Base-by-base conservation (phyloP, 2,113 vertebrate genomes). In the Pachyramphus minor region DNA sequence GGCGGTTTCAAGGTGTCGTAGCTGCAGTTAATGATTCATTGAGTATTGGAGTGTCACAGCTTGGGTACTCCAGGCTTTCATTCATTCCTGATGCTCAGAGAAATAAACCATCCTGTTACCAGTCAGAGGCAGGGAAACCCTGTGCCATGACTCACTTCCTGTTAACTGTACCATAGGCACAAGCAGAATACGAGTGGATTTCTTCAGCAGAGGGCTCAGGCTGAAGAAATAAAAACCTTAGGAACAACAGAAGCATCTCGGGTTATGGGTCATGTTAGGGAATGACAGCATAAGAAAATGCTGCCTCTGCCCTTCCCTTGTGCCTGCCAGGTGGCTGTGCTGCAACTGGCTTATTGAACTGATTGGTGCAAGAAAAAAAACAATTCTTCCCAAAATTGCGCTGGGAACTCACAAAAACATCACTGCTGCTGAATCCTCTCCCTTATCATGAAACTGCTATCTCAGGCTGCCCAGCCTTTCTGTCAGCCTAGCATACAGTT, bases 41-140 rank as follows among this genome's bases (percentile, higher is more conserved):
- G 44, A 0, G 3, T 67, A 41, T 13, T 79, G 67, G 59, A 73
- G 23, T 72, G 73, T 80, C 83, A 72, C 64, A 88, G 69, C 55
- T 80, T 59, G 45, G 35, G 44, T 47, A 59, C n/a, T 90, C 66
- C 28, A 90, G 73, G 66, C 52, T 89, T 89, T 87, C 4, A 4
- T 80, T 96, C 82, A 72, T 77, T 45, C 41, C 42, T 58, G 21
- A 87, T 94, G 31, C 71, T 89, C 81, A 93, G 78, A 92, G 80
- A 96, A 93, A 90, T 77, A 60, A 86, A 27, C 52, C 35, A 17
- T 50, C 24, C 41, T 79, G n/a, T 63, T 59, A 63, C 16, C 11
- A 42, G 19, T 31, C 63, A 58, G 27, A 45, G 21, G 18, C 33
- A 25, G 28, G n/a, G 59, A 87, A 94, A 58, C 9, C 14, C 35